A percentile compares a stretch with the other conserved stretches of the same genome.
These are phyloP conservation scores for Meganola albula DNA, from an alignment of 2,888 invertebrate species.

Conservation along the genomic window DNA sequence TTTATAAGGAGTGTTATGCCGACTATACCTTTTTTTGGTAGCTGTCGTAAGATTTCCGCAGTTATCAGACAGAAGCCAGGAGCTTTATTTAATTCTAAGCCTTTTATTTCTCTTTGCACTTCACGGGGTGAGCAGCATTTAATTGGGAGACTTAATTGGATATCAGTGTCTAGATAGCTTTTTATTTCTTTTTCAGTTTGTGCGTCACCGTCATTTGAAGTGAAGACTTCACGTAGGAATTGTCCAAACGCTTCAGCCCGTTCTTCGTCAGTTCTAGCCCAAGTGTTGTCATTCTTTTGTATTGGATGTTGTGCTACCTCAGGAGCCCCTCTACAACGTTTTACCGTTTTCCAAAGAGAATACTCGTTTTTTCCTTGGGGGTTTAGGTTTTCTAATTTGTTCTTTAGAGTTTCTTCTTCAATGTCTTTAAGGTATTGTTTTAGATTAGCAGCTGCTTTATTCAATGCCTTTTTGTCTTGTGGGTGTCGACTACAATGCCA, in stretches of 20 bases:
- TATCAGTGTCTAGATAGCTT: background rate
- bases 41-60: background rate
- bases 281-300: background rate
- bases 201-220: background rate
- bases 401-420: background rate
- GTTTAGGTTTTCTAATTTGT: background rate
- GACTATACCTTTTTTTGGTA: no score
- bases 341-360: no score
- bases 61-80: no score
- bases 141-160: background rate
- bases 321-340: no score
- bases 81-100: no score
- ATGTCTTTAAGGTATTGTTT: background rate
- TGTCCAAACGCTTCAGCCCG: background rate
- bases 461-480: background rate
- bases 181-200: background rate
- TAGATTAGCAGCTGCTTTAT: background rate
- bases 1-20: background rate
- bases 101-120: no score
- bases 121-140: no score
- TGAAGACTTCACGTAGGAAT: background rate
- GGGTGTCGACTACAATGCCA: background rate
- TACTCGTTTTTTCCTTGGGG: no score
- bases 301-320: no score
- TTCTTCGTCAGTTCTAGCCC: background rate